These are phyloP conservation scores for Teleogryllus oceanicus DNA, from an alignment of 2,888 invertebrate species.

Conservation along the genomic window DNA sequence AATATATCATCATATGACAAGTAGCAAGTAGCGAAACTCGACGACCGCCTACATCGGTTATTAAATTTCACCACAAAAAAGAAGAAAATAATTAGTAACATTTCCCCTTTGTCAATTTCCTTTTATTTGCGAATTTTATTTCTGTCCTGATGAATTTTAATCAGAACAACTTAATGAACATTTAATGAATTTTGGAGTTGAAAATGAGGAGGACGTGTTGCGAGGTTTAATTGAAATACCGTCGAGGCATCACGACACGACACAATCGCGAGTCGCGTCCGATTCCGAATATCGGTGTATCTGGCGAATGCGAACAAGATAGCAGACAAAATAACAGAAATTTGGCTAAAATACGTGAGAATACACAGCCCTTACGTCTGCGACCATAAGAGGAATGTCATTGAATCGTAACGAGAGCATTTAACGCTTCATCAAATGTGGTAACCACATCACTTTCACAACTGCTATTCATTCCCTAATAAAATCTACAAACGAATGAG, in stretches of 20 bases:
- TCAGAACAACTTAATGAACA: constrained; percentile 18
- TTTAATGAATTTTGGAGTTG: constrained; percentile 9
- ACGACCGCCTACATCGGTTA: constrained; percentile 10
- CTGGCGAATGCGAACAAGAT: no score
- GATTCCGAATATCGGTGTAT: no score
- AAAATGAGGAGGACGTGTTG: constrained; percentile 18
- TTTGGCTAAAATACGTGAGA: no score
- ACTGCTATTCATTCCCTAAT: no score
- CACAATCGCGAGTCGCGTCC: no score
- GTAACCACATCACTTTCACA: no score
- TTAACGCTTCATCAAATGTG: no score
- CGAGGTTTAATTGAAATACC: constrained; percentile 8
- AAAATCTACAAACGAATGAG: no score
- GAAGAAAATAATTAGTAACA: constrained; percentile 9
- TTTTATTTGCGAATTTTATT: constrained; percentile 11
- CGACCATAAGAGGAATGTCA: no score
- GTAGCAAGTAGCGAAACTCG: constrained; percentile 18
- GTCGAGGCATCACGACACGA: not conserved
- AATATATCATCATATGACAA: constrained; percentile 18
- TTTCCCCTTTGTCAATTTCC: constrained; percentile 18
- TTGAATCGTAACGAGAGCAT: no score
- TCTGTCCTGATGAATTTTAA: constrained; percentile 4
- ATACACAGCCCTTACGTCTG: no score
- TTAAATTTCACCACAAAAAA: constrained; percentile 12
- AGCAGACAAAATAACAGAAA: no score